Conservation (phyloP, 2,797 vertebrate genomes). For the Falco cherrug region DNA sequence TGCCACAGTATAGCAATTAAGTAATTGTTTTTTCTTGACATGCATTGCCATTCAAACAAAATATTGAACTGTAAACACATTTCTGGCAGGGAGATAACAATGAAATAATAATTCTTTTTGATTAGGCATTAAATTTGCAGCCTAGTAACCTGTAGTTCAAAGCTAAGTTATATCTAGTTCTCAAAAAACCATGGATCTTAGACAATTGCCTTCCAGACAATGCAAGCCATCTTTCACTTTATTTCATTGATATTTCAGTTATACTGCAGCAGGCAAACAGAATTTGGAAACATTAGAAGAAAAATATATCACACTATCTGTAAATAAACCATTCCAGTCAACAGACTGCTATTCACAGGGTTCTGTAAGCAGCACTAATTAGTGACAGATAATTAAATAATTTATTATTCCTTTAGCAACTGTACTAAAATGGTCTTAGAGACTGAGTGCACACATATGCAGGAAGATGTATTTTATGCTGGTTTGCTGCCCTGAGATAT, state of each 20-base stretch:
- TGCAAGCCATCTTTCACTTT: not conserved
- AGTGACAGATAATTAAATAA: not conserved
- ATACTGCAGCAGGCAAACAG: not conserved
- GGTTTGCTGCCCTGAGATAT: not conserved
- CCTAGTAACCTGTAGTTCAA: not conserved
- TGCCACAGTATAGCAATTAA: not conserved
- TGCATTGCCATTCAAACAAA: not conserved
- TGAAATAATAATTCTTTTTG: not conserved
- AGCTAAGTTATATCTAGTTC: not conserved
- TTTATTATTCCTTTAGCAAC: not conserved
- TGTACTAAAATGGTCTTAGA: not conserved
- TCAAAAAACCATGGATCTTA: not conserved
- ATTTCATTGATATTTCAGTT: not conserved
- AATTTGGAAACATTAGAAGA: not conserved
- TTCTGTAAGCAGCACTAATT: not conserved
- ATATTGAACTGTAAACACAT: not conserved
- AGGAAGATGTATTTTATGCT: not conserved
- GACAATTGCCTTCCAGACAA: not conserved
- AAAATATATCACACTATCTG: not conserved
- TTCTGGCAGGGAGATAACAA: not conserved
- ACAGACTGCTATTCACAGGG: not conserved
- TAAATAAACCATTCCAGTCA: not conserved
- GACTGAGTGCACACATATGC: not conserved
- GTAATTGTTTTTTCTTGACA: not conserved
- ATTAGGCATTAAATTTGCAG: not conserved